Evolutionary conservation across 2,797 vertebrate genomes (phyloP), one percentile per base, ranked within the genome.

Genomic region (Podarcis lilfordi): DNA sequence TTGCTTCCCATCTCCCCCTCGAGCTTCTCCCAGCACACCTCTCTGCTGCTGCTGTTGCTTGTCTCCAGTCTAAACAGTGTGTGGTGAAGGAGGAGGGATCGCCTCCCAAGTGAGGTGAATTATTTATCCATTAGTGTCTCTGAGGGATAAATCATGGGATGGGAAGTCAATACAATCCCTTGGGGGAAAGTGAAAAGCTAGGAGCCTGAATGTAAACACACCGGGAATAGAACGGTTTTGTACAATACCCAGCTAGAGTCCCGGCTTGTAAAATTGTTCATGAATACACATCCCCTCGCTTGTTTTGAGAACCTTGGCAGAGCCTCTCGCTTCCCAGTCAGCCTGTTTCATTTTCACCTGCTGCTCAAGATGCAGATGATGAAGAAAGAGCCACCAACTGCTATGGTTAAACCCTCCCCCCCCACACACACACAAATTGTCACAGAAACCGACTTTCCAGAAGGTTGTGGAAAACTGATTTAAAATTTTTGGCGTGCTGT

Each of bases 131-230:
- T 89, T 76, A 81, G 59, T 40, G 27, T 76, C 78, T 81, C 43
- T 8, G 27, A 76, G 72, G 19, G 32, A 85, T 89, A 85, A 85
- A 89, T 85, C 25, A 66, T n/a, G 32, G 50, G 59, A 71, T 21
- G 23, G 43, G 72, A 89, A 69, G 19, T 78, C 72, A 82, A 75
- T 81, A 76, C 79, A 85, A 64, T 81, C 40, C 19, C 43, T 66
- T 3, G 37, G 43, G 71, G 59, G 61, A 55, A 81, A 27, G 61
- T 76, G 72, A 68, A 68, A 32, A 40, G 17, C 10, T 40, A 76
- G 88, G 83, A 89, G 83, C 71, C 84, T 55, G 71, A 76, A 81
- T 80, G 71, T 89, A 89, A 89, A 85, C 88, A 85, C 40, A 68
- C 59, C 10, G 13, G 43, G 37, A 76, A 75, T 80, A 75, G 78